A percentile compares a stretch with the other conserved stretches of the same genome.
phyloP scores from a whole-genome alignment of 2,888 invertebrate genomes.

The Celastrina argiolus region DNA sequence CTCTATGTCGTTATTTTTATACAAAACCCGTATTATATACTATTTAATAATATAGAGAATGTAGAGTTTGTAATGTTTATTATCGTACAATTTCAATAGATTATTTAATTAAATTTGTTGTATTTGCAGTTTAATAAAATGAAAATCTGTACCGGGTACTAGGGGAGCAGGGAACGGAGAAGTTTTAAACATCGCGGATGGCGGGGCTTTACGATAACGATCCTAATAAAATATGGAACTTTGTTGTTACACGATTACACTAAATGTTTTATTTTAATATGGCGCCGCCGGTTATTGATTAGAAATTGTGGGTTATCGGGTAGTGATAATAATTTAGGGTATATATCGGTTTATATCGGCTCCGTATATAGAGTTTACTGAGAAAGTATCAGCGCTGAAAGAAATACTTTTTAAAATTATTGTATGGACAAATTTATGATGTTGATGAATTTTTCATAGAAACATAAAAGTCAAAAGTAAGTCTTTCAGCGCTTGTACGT shows the following conservation, averaged over 20 bases:
- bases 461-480: too few species aligned
- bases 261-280: slow-evolving; percentile 75
- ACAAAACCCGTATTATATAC: too few species aligned
- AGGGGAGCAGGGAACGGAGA: slow-evolving; percentile 43
- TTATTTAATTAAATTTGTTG: slow-evolving; percentile 27
- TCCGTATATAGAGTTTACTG: too few species aligned
- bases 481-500: too few species aligned
- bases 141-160: slow-evolving; percentile 60
- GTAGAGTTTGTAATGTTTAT: not conserved
- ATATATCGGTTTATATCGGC: too few species aligned
- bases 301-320: slow-evolving; percentile 34
- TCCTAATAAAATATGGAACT: slow-evolving; percentile 77
- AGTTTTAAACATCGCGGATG: slow-evolving; percentile 67
- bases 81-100: not conserved
- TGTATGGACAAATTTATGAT: too few species aligned
- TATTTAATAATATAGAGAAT: not conserved
- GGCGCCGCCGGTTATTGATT: slow-evolving; percentile 53
- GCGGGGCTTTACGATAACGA: slow-evolving; percentile 71
- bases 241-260: slow-evolving; percentile 65
- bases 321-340: too few species aligned
- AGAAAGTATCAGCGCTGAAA: too few species aligned
- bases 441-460: too few species aligned
- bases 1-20: too few species aligned
- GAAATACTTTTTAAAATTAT: too few species aligned
- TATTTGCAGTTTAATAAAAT: slow-evolving; percentile 63